phyloP scores from a whole-genome alignment of 2,888 invertebrate genomes.

The Aleiodes leptofemur region DNA sequence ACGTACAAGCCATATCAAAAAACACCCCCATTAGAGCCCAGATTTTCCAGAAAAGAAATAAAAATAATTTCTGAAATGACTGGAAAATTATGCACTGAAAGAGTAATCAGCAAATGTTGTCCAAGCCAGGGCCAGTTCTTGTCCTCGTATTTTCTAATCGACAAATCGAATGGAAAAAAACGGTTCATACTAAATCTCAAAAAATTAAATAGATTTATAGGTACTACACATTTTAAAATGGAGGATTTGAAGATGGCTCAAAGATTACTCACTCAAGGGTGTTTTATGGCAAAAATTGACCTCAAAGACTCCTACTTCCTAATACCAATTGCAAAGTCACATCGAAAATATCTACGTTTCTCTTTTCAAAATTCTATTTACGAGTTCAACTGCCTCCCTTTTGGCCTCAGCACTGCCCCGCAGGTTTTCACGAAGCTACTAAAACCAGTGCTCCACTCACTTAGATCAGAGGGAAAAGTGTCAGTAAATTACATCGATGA shows the following conservation, averaged over 20 bases:
- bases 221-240: conserved; percentile 1
- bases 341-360: conserved; percentile 57
- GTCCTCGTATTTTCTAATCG: not conserved
- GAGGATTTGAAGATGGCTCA: conserved; percentile 15
- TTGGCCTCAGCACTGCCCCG: conserved; percentile 57
- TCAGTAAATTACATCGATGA: conserved; percentile 13
- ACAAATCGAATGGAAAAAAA: not conserved
- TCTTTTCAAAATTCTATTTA: conserved; percentile 44
- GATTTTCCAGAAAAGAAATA: not conserved
- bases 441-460: conserved; percentile 7
- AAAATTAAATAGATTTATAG: not conserved
- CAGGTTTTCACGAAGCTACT: conserved; percentile 57
- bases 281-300: conserved; percentile 45
- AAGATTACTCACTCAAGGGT: conserved; percentile 1
- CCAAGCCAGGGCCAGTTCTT: not conserved
- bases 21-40: not conserved
- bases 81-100: not conserved
- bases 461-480: not conserved
- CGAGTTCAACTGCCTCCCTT: conserved; percentile 51
- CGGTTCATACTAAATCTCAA: not conserved
- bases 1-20: not conserved
- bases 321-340: conserved; percentile 48
- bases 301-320: conserved; percentile 46
- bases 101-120: not conserved
- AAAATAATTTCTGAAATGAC: not conserved